These are phyloP conservation scores for Scaptodrosophila lebanonensis DNA, from an alignment of 1,140 invertebrate species.

Conservation along the genomic window DNA sequence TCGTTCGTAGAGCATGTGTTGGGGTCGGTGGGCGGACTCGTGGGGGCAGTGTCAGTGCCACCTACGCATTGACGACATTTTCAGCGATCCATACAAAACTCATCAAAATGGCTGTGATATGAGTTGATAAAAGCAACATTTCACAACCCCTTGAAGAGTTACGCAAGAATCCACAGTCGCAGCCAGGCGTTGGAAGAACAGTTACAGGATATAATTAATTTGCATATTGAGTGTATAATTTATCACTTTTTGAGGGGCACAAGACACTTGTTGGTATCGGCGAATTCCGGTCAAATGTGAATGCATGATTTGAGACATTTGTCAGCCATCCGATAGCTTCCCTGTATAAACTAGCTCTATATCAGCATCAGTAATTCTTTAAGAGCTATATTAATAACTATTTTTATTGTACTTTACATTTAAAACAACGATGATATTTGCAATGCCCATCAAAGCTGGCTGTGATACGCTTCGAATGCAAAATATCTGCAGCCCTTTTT, in stretches of 20 bases:
- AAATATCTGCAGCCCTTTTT: conserved; percentile 76
- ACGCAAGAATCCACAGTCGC: too few relatives aligned
- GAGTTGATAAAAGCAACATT: conserved; percentile 64
- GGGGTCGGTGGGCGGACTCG: neutral
- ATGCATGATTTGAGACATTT: too few relatives aligned
- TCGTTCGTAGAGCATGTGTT: neutral
- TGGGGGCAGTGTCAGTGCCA: neutral
- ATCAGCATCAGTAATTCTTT: too few relatives aligned
- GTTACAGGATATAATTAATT: too few relatives aligned
- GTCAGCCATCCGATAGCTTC: too few relatives aligned
- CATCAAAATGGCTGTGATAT: conserved; percentile 77
- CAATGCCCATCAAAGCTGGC: conserved; percentile 77
- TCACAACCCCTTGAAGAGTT: conserved; percentile 77
- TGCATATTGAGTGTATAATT: too few relatives aligned
- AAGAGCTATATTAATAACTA: neutral
- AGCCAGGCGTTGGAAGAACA: too few relatives aligned
- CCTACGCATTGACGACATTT: neutral
- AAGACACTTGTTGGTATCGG: conserved; percentile 61
- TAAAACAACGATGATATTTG: conserved; percentile 50
- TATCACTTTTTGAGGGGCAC: conserved; percentile 9
- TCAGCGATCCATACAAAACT: conserved; percentile 58
- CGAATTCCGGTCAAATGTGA: conserved; percentile 3
- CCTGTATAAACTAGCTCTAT: neutral
- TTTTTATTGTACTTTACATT: neutral
- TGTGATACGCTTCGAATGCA: conserved; percentile 75